These are phyloP conservation scores for Atlantisia rogersi DNA, from an alignment of 2,113 vertebrate species.

Conservation along the genomic window DNA sequence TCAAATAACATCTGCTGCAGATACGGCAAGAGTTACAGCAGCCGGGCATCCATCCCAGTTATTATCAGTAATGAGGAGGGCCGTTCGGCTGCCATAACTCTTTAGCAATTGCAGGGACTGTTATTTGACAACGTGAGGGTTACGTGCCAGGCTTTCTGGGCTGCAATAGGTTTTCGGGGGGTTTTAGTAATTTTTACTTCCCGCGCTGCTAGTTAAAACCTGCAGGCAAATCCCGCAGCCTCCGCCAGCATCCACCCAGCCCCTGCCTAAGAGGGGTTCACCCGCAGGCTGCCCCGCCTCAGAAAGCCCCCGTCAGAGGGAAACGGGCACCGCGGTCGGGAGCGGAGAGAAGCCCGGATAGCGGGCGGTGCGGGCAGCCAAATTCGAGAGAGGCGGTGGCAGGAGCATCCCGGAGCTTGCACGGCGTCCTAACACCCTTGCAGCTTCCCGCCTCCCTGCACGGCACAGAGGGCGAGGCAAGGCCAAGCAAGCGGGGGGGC, in stretches of 20 bases:
- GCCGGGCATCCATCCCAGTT: background rate
- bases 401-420: background rate
- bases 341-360: background rate
- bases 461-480: background rate
- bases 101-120: accelerated
- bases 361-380: background rate
- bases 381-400: background rate
- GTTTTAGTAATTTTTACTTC: background rate
- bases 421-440: background rate
- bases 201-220: background rate
- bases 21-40: background rate
- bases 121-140: background rate
- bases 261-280: background rate
- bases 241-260: background rate
- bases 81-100: background rate
- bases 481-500: background rate
- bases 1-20: background rate
- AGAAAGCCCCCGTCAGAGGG: background rate
- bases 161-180: background rate
- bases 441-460: background rate
- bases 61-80: accelerated
- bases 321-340: accelerated
- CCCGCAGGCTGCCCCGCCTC: background rate
- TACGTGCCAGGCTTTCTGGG: background rate
- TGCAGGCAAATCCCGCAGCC: background rate